Evolutionary conservation across 2,888 invertebrate species (phyloP), one percentile per base, ranked within the genome.

Genomic region (Saturnia pavonia): DNA sequence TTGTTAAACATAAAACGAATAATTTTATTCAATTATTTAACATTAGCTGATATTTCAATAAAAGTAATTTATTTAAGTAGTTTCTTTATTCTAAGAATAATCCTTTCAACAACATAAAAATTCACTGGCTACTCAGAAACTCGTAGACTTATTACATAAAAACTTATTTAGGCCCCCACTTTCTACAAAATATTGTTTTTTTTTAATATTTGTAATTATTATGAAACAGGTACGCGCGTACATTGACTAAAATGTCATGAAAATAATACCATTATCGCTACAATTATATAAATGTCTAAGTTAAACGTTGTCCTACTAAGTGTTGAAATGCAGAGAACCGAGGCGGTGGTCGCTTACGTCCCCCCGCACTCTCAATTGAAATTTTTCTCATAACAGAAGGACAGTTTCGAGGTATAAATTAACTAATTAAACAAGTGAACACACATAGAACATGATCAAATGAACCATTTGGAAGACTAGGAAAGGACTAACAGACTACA

Each of bases 391-490:
- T 25, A 60, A 60, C 57, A 60, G 45, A 71, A n/a, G n/a, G n/a
- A 72, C 78, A 76, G 75, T 75, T 77, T 79, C 78, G 74, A 80
- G 76, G 75, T 76, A 79, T 76, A 75, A 75, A 75, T 77, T 78
- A 75, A 74, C 34, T 77, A 74, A 78, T 77, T 79, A 80, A 80
- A 82, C 82, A 77, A 79, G 80, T 81, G 81, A 85, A 87, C 82
- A 82, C 76, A 82, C 79, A 78, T 76, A 81, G 79, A 79, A 83
- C 79, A 78, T 79, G 75, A 80, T 82, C 79, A 83, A 86, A 84
- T 85, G 80, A 85, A 86, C 81, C 84, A 83, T 86, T 87, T 90
- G 92, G 92, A 92, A 92, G 92, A 92, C 91, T 88, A 87, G 80
- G 75, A 84, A 79, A 82, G n/a, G 87, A 81, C 79, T 76, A 77